Conservation (phyloP, 2,113 vertebrate species). For the Albula goreensis region DNA sequence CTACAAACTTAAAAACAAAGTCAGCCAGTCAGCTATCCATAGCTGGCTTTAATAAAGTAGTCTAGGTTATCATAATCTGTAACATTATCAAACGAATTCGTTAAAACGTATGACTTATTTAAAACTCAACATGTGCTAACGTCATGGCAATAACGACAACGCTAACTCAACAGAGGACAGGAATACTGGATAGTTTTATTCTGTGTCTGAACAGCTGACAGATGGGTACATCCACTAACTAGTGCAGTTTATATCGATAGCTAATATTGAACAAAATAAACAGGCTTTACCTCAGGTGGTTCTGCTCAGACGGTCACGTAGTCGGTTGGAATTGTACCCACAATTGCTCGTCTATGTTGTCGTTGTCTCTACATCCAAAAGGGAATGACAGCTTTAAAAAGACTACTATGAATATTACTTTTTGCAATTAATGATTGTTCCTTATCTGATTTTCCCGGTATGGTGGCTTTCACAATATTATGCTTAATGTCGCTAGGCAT, state of each 20-base stretch:
- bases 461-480: slow-evolving; percentile 26
- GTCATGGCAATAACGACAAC: too few relatives aligned
- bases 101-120: too few relatives aligned
- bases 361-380: neutral
- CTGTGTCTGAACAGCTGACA: too few relatives aligned
- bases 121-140: too few relatives aligned
- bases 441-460: neutral
- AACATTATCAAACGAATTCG: too few relatives aligned
- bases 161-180: too few relatives aligned
- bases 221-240: neutral
- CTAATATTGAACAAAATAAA: neutral
- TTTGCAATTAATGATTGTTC: neutral
- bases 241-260: neutral
- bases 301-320: neutral
- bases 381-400: neutral
- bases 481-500: slow-evolving; percentile 57
- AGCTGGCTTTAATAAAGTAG: too few relatives aligned
- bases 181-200: too few relatives aligned
- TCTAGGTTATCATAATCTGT: too few relatives aligned
- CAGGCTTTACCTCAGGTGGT: neutral
- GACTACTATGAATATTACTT: neutral
- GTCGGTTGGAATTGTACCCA: neutral
- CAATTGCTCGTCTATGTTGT: neutral
- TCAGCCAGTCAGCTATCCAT: too few relatives aligned
- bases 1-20: too few relatives aligned